These are phyloP conservation scores for Solenopsis fugax DNA, from an alignment of 1,140 invertebrate genomes.

Conservation along the genomic window DNA sequence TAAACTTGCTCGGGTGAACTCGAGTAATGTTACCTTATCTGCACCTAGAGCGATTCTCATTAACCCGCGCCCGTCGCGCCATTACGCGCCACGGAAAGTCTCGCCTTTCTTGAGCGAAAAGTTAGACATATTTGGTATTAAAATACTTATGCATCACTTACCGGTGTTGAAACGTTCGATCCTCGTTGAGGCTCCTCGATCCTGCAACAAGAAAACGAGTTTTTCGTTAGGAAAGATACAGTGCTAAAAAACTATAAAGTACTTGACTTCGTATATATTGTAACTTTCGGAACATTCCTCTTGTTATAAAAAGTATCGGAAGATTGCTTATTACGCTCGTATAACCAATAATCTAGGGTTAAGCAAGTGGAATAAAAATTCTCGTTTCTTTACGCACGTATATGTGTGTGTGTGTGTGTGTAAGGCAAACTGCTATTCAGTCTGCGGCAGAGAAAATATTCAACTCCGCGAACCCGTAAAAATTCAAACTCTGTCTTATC, in stretches of 20 bases:
- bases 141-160: conserved; percentile 61
- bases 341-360: neutral
- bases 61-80: conserved; percentile 44
- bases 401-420: neutral
- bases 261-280: neutral
- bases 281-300: neutral
- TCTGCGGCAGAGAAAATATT: conserved; percentile 6
- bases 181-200: conserved; percentile 12
- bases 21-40: conserved; percentile 61
- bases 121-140: conserved; percentile 57
- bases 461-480: conserved; percentile 59
- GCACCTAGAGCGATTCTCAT: conserved; percentile 56
- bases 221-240: conserved; percentile 21
- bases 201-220: conserved; percentile 49
- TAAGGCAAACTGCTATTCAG: conserved; percentile 5
- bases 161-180: conserved; percentile 40
- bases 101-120: conserved; percentile 22
- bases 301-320: neutral
- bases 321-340: neutral
- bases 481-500: conserved; percentile 70
- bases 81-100: conserved; percentile 49
- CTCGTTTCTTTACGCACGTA: conserved; percentile 9
- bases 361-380: conserved; percentile 17
- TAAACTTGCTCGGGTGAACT: conserved; percentile 59
- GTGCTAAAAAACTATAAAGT: neutral